Base-by-base conservation (phyloP, 2,113 vertebrate species). In the Oxyruncus cristatus region DNA sequence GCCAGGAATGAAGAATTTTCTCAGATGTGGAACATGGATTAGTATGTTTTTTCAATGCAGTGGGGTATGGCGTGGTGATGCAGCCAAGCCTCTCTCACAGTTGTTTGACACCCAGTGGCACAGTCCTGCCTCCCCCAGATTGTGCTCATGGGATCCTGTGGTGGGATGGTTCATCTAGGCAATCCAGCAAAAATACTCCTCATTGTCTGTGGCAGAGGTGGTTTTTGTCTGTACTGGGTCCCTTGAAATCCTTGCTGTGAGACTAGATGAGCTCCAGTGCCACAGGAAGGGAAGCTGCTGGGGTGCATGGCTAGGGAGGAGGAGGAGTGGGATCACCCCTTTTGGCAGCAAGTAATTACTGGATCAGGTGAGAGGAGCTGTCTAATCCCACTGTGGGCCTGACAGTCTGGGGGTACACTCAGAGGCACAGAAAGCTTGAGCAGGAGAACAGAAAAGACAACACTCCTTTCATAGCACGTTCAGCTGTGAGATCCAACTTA, bases 401-500 rank as follows among this genome's bases (percentile, higher is more conserved):
- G 73, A 21, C 65, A 84, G 50, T 46, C 85, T 66, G 65, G 30
- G 39, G 50, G 14, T 89, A 73, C 32, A 3, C 61, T 78, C 0
- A 0, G 28, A 58, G 68, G n/a, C 46, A 62, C 16, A n/a, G 50
- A 62, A 75, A 49, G 11, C 53, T 49, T 52, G 46, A 66, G 41
- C 49, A 37, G 20, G 6, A 50, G 42, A 74, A 27, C 23, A 39
- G 71, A 76, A 46, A 24, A 91, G 37, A 35, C 41, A 63, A 16
- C 11, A 5, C 8, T 84, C n/a, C 41, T 73, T 39, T 73, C n/a
- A 12, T 1, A 85, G 59, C 70, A 71, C 0, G 0, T 71, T 70
- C 23, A 71, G 47, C 61, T 78, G 33, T 52, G 85, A 91, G 42
- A 56, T 76, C 18, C 35, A 91, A 15, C 13, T 58, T 23, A 23